A percentile compares a stretch with the other conserved stretches of the same genome.
phyloP scores from a whole-genome alignment of 2,113 vertebrate genomes.

The Myotis yumanensis region DNA sequence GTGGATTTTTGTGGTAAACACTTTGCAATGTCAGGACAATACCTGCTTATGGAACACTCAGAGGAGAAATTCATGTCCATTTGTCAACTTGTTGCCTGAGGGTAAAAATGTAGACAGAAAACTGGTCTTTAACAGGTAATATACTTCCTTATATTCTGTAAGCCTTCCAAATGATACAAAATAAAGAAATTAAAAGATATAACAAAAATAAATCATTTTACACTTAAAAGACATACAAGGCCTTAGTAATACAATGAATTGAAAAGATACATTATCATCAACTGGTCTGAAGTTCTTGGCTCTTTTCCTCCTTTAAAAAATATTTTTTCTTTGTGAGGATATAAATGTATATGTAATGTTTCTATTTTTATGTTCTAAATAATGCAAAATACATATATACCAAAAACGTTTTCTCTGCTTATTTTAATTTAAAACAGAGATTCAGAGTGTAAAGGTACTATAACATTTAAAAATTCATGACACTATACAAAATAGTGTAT shows the following conservation, averaged over 20 bases:
- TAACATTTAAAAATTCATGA: not conserved
- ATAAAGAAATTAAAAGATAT: not conserved
- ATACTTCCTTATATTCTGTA: conserved; percentile 55
- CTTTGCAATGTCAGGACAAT: conserved; percentile 81
- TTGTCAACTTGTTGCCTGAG: conserved; percentile 80
- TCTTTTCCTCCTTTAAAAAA: not conserved
- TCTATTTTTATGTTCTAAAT: not conserved
- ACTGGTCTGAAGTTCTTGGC: not conserved
- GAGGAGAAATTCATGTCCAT: conserved; percentile 79
- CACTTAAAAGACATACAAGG: not conserved
- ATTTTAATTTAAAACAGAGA: not conserved
- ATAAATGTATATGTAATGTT: not conserved
- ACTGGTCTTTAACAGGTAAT: conserved; percentile 74
- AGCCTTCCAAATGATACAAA: conserved; percentile 53
- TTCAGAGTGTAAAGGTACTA: not conserved
- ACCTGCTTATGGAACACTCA: conserved; percentile 81
- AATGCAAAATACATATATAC: not conserved
- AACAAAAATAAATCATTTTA: not conserved
- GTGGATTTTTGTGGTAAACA: conserved; percentile 82
- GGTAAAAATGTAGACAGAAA: conserved; percentile 73
- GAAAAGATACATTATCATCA: not conserved
- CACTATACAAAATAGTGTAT: not conserved
- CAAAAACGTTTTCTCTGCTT: not conserved
- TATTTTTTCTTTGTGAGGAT: not conserved
- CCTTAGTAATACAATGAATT: not conserved